These are phyloP conservation scores for Montipora capricornis DNA, from an alignment of 64 coral and sea anemone genomes.

Conservation along the genomic window DNA sequence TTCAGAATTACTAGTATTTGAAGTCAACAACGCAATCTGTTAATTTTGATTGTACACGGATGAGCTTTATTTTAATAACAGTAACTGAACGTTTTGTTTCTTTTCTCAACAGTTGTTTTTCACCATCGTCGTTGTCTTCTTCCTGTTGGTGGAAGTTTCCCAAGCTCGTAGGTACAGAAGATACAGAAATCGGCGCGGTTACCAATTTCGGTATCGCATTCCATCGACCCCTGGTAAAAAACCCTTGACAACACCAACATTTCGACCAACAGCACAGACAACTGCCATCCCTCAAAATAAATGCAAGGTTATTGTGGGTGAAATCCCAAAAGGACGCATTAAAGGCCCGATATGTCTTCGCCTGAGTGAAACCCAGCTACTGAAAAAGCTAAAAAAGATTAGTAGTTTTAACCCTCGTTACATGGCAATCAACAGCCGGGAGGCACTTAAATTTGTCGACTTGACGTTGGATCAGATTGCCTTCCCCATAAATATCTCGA, in stretches of 20 bases:
- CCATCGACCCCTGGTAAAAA: not conserved
- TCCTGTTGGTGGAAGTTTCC: not conserved
- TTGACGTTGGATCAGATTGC: not conserved
- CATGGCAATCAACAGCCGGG: constrained; percentile 35
- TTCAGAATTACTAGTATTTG: no score
- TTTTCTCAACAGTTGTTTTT: not conserved
- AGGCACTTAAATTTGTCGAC: constrained; percentile 27
- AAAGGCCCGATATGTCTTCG: constrained; percentile 26
- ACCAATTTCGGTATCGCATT: no score
- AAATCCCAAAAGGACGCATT: not conserved
- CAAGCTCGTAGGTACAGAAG: not conserved
- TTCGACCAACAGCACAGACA: not conserved
- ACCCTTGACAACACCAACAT: not conserved
- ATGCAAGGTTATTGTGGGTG: not conserved
- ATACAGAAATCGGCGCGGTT: not conserved
- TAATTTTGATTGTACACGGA: no score
- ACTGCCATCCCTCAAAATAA: not conserved
- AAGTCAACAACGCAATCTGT: no score
- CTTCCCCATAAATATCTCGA: not conserved
- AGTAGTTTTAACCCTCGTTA: constrained; percentile 47
- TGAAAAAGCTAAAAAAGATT: constrained; percentile 25
- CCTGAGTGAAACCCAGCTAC: not conserved
- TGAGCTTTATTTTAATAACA: no score
- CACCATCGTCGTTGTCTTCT: not conserved
- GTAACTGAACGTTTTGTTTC: not conserved